Evolutionary conservation across 2,113 vertebrate genomes (phyloP).

Genomic region (Tragelaphus scriptus): DNA sequence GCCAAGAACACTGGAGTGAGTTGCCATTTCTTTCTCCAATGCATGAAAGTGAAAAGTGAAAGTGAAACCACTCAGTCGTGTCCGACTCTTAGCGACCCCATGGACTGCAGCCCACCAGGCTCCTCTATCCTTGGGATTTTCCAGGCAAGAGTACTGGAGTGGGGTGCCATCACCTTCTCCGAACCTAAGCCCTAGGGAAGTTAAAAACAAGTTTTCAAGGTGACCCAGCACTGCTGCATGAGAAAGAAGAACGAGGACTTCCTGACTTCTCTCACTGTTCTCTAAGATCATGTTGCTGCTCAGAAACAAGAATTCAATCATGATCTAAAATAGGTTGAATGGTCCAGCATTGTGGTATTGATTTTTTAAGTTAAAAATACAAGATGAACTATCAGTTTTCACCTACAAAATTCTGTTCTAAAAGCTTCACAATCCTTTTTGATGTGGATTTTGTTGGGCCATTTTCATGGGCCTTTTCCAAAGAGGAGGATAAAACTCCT

Average conservation of each 20-base stretch:
- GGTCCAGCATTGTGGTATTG: background rate
- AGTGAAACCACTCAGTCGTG: too few relatives aligned
- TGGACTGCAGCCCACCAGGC: too few relatives aligned
- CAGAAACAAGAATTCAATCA: background rate
- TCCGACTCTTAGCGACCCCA: too few relatives aligned
- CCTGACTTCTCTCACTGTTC: background rate
- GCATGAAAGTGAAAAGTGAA: too few relatives aligned
- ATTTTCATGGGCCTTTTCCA: background rate
- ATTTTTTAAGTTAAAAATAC: constrained; percentile 55
- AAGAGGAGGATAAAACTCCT: background rate
- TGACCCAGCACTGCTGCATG: background rate
- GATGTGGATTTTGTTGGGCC: background rate
- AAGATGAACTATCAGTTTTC: background rate
- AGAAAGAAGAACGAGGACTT: background rate
- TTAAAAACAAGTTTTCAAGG: background rate
- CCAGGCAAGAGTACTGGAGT: too few relatives aligned
- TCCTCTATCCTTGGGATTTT: too few relatives aligned
- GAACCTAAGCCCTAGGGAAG: background rate
- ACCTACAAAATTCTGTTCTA: background rate
- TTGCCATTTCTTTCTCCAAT: too few relatives aligned
- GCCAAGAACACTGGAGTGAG: too few relatives aligned
- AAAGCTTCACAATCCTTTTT: background rate
- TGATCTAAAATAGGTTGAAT: constrained; percentile 15
- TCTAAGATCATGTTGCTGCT: background rate
- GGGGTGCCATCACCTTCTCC: too few relatives aligned